Percentiles rank a stretch among this genome's conserved stretches.
phyloP scores from a whole-genome alignment of 2,888 invertebrate species.

The Argyresthia albistria region DNA sequence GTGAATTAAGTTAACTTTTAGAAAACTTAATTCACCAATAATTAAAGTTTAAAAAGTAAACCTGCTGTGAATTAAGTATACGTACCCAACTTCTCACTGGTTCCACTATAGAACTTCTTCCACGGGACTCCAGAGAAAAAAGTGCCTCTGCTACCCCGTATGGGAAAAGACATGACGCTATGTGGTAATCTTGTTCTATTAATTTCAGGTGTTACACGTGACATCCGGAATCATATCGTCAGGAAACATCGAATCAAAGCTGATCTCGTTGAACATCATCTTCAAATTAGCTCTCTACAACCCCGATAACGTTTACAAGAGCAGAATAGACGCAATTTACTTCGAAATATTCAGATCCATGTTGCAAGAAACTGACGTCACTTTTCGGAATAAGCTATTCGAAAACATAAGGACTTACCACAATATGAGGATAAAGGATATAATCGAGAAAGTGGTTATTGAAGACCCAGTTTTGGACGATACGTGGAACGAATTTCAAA shows the following conservation, averaged over 20 bases:
- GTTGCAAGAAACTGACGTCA: slow-evolving; percentile 20
- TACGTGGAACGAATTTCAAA: slow-evolving; percentile 17
- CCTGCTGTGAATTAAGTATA: too few species aligned
- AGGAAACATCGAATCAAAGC: slow-evolving; percentile 33
- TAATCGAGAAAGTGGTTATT: slow-evolving; percentile 19
- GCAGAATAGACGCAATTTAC: slow-evolving; percentile 20
- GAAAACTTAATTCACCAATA: too few species aligned
- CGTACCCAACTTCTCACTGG: too few species aligned
- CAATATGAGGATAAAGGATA: slow-evolving; percentile 19
- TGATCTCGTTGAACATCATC: slow-evolving; percentile 29
- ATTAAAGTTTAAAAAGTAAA: too few species aligned
- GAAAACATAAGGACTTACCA: slow-evolving; percentile 15
- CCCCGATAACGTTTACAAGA: not conserved
- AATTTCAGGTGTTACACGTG: slow-evolving; percentile 33
- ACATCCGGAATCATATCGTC: slow-evolving; percentile 27
- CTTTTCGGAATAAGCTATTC: slow-evolving; percentile 23
- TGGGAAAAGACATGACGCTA: too few species aligned
- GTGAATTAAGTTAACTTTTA: too few species aligned
- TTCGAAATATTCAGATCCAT: slow-evolving; percentile 22
- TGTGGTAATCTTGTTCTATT: too few species aligned
- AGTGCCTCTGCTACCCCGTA: too few species aligned
- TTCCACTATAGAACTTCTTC: too few species aligned
- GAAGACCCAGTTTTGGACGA: slow-evolving; percentile 21
- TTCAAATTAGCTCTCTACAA: slow-evolving; percentile 28
- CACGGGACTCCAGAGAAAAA: too few species aligned